These are phyloP conservation scores for Natrix natrix DNA, from an alignment of 2,797 vertebrate species.

Conservation along the genomic window DNA sequence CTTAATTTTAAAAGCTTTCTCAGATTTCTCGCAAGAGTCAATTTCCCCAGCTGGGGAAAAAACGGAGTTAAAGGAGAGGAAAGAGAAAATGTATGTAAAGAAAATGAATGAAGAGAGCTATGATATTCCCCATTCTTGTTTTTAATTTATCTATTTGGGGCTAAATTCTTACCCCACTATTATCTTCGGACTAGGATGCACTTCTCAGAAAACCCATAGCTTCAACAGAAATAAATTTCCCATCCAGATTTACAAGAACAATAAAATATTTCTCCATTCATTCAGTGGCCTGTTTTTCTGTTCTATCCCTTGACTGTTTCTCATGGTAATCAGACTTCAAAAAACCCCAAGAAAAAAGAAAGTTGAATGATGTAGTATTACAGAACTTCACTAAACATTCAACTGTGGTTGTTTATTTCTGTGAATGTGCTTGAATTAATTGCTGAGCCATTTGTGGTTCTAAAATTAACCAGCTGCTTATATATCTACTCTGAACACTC, in stretches of 20 bases:
- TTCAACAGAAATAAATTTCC: background rate
- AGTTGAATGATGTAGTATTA: background rate
- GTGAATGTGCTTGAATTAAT: slow-evolving; percentile 58
- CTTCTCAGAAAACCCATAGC: background rate
- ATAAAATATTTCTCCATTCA: background rate
- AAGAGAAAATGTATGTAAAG: background rate
- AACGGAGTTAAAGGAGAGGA: background rate
- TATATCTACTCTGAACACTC: slow-evolving; percentile 19
- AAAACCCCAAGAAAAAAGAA: background rate
- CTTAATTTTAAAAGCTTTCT: background rate
- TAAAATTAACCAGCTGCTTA: slow-evolving; percentile 43
- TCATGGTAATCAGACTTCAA: background rate
- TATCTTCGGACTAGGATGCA: background rate
- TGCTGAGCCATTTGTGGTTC: slow-evolving; percentile 22
- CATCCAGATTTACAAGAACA: background rate
- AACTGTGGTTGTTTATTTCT: slow-evolving; percentile 30
- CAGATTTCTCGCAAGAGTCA: background rate
- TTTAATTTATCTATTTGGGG: background rate
- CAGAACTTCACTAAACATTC: slow-evolving; percentile 29
- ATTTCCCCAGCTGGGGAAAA: background rate
- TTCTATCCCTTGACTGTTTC: background rate
- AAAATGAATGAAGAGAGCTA: background rate
- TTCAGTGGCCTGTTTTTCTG: background rate
- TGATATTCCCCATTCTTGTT: background rate
- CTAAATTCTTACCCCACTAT: background rate